Conservation (phyloP, 2,113 vertebrate genomes). For the Ranitomeya variabilis region DNA sequence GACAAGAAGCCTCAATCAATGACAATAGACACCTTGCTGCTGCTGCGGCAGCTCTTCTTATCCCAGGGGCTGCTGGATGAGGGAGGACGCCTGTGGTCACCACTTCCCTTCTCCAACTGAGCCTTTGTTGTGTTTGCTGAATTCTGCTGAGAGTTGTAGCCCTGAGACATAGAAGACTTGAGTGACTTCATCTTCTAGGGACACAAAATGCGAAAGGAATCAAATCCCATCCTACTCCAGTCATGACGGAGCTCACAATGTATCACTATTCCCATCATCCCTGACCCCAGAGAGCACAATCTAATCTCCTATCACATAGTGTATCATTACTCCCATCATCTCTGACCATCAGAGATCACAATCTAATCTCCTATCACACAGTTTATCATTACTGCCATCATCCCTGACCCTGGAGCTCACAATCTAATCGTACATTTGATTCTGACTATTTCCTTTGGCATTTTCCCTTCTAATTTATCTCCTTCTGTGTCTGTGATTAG, state of each 20-base stretch:
- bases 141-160: constrained; percentile 48
- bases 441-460: too few species aligned
- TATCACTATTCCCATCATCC: not conserved
- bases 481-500: too few species aligned
- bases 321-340: too few species aligned
- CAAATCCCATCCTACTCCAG: not conserved
- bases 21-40: constrained; percentile 48
- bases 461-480: too few species aligned
- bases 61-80: constrained; percentile 62
- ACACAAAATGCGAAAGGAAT: too few species aligned
- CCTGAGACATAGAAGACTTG: constrained; percentile 43
- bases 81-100: constrained; percentile 67
- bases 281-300: too few species aligned
- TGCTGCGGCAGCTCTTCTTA: constrained; percentile 65
- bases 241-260: not conserved
- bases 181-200: constrained; percentile 64
- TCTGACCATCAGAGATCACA: too few species aligned
- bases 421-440: too few species aligned
- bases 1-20: constrained; percentile 55
- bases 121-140: constrained; percentile 55
- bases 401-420: too few species aligned
- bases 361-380: too few species aligned
- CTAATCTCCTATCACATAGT: too few species aligned
- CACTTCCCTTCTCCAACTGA: constrained; percentile 65
- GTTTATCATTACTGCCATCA: too few species aligned